Evolutionary conservation across 2,113 vertebrate genomes (phyloP), one percentile per base, ranked within the genome.

Genomic region (Nansenia antarctica): DNA sequence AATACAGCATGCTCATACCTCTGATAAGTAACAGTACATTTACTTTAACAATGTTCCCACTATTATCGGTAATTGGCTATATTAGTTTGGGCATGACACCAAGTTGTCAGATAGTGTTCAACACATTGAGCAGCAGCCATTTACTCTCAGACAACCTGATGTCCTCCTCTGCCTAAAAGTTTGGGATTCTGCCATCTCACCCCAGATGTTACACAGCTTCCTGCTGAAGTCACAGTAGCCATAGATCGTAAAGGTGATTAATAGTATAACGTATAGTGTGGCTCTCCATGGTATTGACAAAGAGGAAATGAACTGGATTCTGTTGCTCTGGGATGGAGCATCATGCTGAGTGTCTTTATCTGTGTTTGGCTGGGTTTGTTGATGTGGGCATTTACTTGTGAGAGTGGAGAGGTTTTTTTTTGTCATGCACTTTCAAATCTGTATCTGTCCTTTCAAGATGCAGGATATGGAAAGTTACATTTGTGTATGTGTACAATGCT

Each of bases 401-500:
- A 47, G 45, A 47, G 62, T 20, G 18, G 29, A 30, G 14, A 12
- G 35, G 37, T 24, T 67, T 72, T 37, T 42, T 72, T 37, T 42
- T 15, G 35, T 55, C 64, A n/a, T 22, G 31, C 76, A 67, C 37
- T 60, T 60, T 34, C 30, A 32, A 34, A 60, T 30, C 7, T 2
- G 14, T 49, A 30, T 66, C 22, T 54, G 69, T 76, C 62, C 39
- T 69, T n/a, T 24, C 45, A 62, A 62, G 55, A 30, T 30, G 8
- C 18, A 66, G 34, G 55, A 15, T 68, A 53, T 42, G 53, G 7
- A 73, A 66, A 69, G 45, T 22, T n/a, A 34, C 61, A 68, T 39
- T 63, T 52, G 73, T 70, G 74, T 80, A 14, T 49, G 67, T 69
- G 37, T 73, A 60, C 70, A 31, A 82, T 82, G 78, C 69, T 77